Base-by-base conservation (phyloP, 2,113 vertebrate species). In the Pteruthius melanotis region DNA sequence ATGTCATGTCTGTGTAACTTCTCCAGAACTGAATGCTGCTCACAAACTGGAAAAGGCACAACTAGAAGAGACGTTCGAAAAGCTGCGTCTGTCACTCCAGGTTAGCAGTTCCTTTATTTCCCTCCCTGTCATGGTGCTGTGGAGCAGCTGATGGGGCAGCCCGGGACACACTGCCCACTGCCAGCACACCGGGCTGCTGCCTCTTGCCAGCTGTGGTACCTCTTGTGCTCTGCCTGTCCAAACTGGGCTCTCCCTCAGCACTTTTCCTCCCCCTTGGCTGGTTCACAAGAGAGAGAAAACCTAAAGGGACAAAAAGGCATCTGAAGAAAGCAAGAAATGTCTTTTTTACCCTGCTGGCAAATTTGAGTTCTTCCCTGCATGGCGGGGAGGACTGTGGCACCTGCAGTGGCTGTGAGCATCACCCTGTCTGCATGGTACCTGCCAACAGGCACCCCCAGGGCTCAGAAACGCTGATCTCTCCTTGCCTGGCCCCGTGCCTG, bases 1-100 rank as follows among this genome's bases (percentile, higher is more conserved):
- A 83, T 77, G 68, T 54, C 28, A 15, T 84, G 65, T 89, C 76
- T 94, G 20, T 89, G 49, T 83, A 8, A 97, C 90, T 95, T 82
- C 91, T 66, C 60, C 96, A 99, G 99, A 99, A 95, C 72, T 99
- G 93, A 98, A 98, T 59, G 97, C 98, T 93, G 97, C 98, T 83
- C 99, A 99, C 30, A 98, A 99, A 59, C 98, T 99, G 91, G 99
- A 99, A 97, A 99, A 98, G 96, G 98, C 98, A 95, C 98, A 98
- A 59, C 92, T 99, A 87, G 98, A 99, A 89, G 98, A 99, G 92
- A 98, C 98, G 64, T 99, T 99, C 98, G 98, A 99, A 87, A 99
- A 99, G 91, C 98, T 99, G 87, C 98, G 99, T 52, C 98, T 99
- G 78, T 99, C 99, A 1, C 98, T 99, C 81, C 99, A 99, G 99